A percentile compares a stretch with the other conserved stretches of the same genome.
phyloP scores from a whole-genome alignment of 2,113 vertebrate species.

The Spheniscus mendiculus region DNA sequence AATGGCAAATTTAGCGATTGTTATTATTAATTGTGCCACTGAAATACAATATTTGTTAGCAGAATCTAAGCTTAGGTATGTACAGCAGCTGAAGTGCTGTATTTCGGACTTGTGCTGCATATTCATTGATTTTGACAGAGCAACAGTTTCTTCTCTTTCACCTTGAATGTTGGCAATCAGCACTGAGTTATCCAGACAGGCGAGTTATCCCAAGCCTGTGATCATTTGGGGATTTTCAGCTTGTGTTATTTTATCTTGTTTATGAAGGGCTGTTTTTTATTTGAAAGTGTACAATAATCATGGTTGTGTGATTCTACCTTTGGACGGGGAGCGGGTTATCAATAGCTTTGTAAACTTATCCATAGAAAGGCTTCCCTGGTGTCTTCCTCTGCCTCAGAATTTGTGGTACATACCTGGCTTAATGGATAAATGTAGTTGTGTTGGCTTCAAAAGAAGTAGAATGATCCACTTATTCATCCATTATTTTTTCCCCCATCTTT shows the following conservation, averaged over 20 bases:
- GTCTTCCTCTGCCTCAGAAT: background rate
- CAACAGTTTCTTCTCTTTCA: background rate
- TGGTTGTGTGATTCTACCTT: background rate
- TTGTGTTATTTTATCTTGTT: background rate
- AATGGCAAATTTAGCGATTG: background rate
- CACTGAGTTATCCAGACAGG: background rate
- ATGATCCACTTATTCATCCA: background rate
- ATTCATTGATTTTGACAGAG: background rate
- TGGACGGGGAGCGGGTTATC: background rate
- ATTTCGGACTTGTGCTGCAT: background rate
- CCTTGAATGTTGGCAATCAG: background rate
- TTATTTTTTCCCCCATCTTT: background rate
- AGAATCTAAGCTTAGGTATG: background rate
- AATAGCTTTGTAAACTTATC: background rate
- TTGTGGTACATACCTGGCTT: background rate
- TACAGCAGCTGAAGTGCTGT: background rate
- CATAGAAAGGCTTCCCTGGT: background rate
- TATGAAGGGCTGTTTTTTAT: background rate
- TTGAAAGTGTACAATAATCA: background rate
- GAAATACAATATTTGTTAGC: background rate
- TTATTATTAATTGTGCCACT: background rate
- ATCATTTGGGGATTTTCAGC: background rate
- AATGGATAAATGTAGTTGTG: background rate
- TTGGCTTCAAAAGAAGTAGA: background rate
- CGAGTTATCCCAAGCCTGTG: background rate